Percentiles rank a stretch among this genome's conserved stretches.
phyloP scores from a whole-genome alignment of 2,113 vertebrate species.

The Syngnathus scovelli region DNA sequence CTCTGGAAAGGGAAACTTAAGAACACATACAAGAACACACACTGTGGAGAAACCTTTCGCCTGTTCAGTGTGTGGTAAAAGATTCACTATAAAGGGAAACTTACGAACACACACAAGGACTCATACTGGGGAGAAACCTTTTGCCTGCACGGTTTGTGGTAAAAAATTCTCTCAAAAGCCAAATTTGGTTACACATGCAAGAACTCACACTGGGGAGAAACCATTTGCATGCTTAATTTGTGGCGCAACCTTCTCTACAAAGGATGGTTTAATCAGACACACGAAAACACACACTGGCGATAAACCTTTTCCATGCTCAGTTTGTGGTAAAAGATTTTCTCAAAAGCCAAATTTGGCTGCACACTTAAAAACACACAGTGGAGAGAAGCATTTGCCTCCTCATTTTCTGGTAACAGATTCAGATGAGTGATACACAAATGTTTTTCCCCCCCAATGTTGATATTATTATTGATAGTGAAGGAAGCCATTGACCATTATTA shows the following conservation, averaged over 20 bases:
- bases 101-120: background rate
- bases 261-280: background rate
- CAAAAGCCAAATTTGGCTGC: background rate
- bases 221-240: background rate
- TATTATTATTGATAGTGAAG: no score
- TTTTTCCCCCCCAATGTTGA: no score
- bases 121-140: constrained; percentile 1
- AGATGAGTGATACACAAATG: background rate
- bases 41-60: background rate
- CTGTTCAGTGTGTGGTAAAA: background rate
- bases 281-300: background rate
- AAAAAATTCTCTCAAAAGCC: background rate
- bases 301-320: background rate
- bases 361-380: background rate
- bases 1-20: background rate
- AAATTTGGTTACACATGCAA: background rate
- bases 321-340: constrained; percentile 1
- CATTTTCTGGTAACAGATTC: background rate
- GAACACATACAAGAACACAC: background rate
- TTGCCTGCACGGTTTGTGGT: background rate
- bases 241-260: background rate
- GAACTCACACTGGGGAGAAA: background rate
- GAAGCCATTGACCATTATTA: no score
- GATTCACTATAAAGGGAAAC: background rate
- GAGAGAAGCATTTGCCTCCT: background rate